phyloP scores from a whole-genome alignment of 2,113 vertebrate species.

The Platysteira castanea region DNA sequence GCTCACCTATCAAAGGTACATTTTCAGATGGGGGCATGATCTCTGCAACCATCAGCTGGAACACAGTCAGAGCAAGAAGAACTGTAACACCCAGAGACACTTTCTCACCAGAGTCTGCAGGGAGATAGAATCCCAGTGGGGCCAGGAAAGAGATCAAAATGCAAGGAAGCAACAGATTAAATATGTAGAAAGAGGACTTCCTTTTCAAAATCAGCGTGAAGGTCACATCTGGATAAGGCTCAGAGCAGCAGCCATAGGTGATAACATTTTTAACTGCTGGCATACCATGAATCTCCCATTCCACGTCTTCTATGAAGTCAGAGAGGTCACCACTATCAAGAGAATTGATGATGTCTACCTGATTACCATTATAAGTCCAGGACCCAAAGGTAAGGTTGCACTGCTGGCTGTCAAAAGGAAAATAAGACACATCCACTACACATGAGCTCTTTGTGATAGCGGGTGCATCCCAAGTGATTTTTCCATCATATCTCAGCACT shows the following conservation, averaged over 20 bases:
- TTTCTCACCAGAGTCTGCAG: conserved; percentile 96
- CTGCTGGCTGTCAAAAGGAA: conserved; percentile 92
- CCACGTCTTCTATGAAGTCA: conserved; percentile 95
- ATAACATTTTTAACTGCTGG: conserved; percentile 90
- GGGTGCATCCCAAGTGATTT: conserved; percentile 94
- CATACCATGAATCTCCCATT: conserved; percentile 98
- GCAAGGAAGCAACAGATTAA: conserved; percentile 93
- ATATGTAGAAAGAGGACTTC: conserved; percentile 94
- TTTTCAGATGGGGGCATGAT: conserved; percentile 98
- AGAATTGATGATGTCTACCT: conserved; percentile 89
- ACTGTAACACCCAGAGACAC: conserved; percentile 95
- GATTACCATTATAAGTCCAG: conserved; percentile 98
- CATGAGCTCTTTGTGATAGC: conserved; percentile 97
- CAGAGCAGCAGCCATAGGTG: conserved; percentile 95
- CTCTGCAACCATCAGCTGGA: conserved; percentile 97
- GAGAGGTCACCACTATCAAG: conserved; percentile 91
- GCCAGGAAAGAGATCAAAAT: conserved; percentile 96
- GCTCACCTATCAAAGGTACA: conserved; percentile 92
- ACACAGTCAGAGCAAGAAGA: conserved; percentile 93
- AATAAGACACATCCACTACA: conserved; percentile 94
- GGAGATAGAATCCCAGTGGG: conserved; percentile 94
- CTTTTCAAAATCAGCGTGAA: conserved; percentile 93
- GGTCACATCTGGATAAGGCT: conserved; percentile 95
- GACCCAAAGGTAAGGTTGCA: conserved; percentile 98
- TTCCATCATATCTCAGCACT: conserved; percentile 89